Conservation (phyloP, 2,888 invertebrate species). For the Epistrophe grossulariae region DNA sequence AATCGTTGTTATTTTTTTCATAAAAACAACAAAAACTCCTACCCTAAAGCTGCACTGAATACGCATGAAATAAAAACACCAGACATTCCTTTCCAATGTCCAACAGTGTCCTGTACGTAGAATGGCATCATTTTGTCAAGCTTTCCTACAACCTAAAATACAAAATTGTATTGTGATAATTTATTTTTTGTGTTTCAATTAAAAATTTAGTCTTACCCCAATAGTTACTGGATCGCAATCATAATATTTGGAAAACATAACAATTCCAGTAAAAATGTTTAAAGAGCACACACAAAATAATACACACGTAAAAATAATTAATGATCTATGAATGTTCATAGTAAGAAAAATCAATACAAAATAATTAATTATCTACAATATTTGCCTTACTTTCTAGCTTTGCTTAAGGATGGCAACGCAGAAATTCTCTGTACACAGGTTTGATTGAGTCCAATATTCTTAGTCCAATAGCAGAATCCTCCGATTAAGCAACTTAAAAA, state of each 20-base stretch:
- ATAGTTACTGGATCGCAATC: slow-evolving; percentile 86
- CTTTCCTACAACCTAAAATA: slow-evolving; percentile 80
- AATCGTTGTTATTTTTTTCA: too few relatives aligned
- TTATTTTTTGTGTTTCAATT: background rate
- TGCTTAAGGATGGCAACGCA: slow-evolving; percentile 85
- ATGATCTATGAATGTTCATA: background rate
- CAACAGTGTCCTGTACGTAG: slow-evolving; percentile 85
- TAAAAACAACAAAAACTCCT: too few relatives aligned
- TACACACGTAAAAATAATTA: slow-evolving; percentile 85
- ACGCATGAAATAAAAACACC: slow-evolving; percentile 87
- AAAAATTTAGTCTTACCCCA: slow-evolving; percentile 80
- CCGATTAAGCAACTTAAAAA: slow-evolving; percentile 87
- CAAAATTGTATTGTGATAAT: background rate
- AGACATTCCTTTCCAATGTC: slow-evolving; percentile 85
- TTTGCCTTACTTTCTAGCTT: slow-evolving; percentile 84
- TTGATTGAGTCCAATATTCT: slow-evolving; percentile 89
- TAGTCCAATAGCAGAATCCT: slow-evolving; percentile 86
- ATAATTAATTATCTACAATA: too few relatives aligned
- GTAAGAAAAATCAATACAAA: too few relatives aligned
- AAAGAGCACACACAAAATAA: slow-evolving; percentile 85
- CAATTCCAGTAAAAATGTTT: slow-evolving; percentile 86
- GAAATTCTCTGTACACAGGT: slow-evolving; percentile 90
- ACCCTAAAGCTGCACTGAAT: slow-evolving; percentile 86
- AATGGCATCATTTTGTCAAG: slow-evolving; percentile 85
- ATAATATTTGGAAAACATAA: slow-evolving; percentile 86